These are phyloP conservation scores for Oreochromis tanganicae DNA, from an alignment of 2,113 vertebrate genomes.

Conservation along the genomic window DNA sequence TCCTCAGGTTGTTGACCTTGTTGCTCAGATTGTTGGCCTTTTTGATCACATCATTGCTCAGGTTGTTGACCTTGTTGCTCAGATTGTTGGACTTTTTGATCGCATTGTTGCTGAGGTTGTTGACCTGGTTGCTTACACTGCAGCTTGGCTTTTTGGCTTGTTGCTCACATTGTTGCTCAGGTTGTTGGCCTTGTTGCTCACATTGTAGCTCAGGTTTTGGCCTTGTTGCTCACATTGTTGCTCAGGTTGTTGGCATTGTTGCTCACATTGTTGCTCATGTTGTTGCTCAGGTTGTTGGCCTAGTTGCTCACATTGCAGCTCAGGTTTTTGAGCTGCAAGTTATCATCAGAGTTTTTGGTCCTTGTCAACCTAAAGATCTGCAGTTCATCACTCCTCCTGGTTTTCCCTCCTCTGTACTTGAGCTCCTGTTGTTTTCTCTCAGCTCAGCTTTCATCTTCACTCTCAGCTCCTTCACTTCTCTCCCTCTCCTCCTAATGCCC, in stretches of 20 bases:
- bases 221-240: too few relatives aligned
- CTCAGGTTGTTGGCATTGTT: too few relatives aligned
- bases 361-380: not conserved
- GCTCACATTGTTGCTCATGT: not conserved
- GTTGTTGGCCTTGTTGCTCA: not conserved
- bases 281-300: not conserved
- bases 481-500: not conserved
- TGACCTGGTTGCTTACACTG: too few relatives aligned
- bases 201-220: not conserved
- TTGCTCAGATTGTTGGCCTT: too few relatives aligned
- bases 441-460: slow-evolving; percentile 6
- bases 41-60: too few relatives aligned
- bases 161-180: not conserved
- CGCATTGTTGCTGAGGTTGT: too few relatives aligned
- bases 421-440: not conserved
- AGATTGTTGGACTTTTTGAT: too few relatives aligned
- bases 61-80: too few relatives aligned
- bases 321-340: not conserved
- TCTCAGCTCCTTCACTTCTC: not conserved
- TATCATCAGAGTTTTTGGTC: not conserved
- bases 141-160: not conserved
- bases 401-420: not conserved
- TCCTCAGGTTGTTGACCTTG: too few relatives aligned
- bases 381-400: not conserved
- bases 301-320: not conserved